These are phyloP conservation scores for Erythrocercus mccallii DNA, from an alignment of 2,113 vertebrate genomes.

Conservation along the genomic window DNA sequence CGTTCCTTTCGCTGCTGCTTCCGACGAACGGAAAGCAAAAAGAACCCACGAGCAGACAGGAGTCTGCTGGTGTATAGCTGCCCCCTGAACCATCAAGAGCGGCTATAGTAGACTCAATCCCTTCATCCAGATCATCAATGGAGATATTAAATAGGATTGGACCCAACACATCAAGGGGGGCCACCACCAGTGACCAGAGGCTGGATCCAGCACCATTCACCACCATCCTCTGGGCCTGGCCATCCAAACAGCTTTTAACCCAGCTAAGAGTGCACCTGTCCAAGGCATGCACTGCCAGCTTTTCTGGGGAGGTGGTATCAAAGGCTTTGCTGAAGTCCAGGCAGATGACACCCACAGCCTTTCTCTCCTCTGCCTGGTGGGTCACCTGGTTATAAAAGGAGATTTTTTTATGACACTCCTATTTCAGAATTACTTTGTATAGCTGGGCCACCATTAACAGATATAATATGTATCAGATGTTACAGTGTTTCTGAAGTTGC, in stretches of 20 bases:
- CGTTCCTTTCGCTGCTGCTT: too few species aligned
- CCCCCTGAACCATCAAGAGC: too few species aligned
- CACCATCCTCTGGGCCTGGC: accelerated
- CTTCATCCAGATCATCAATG: background rate
- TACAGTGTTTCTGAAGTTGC: background rate
- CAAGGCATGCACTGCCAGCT: accelerated
- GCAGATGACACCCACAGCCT: accelerated
- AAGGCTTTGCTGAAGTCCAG: background rate
- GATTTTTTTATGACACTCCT: background rate
- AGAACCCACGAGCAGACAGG: too few species aligned
- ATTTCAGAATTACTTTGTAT: background rate
- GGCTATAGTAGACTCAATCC: background rate
- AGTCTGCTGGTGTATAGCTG: too few species aligned
- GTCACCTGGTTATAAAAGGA: background rate
- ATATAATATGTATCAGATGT: background rate
- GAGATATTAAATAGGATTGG: background rate
- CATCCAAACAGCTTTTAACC: background rate
- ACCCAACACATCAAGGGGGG: too few species aligned
- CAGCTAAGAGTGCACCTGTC: background rate
- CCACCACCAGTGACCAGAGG: background rate
- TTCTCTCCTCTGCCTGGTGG: background rate
- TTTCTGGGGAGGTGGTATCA: background rate
- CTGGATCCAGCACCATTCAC: background rate
- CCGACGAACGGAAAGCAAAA: too few species aligned
- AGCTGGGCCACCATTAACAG: background rate